phyloP scores from a whole-genome alignment of 1,140 invertebrate species.

The Drosophila kurseongensis region DNA sequence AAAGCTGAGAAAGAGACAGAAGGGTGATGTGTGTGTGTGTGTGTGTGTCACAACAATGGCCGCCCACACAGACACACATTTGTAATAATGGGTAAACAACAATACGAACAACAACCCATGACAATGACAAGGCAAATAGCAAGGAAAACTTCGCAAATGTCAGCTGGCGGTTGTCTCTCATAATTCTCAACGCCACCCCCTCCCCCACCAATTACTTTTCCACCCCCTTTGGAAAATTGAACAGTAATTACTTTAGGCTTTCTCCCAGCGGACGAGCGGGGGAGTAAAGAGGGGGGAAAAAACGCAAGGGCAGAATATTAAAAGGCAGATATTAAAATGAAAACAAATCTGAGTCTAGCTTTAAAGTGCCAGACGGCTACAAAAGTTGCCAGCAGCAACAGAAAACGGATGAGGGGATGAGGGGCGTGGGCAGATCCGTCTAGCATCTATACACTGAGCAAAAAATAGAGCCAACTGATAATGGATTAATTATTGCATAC shows the following conservation, averaged over 20 bases:
- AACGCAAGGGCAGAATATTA: conserved; percentile 6
- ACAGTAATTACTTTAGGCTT: conserved; percentile 67
- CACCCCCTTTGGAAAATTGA: conserved; percentile 53
- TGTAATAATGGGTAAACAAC: conserved; percentile 51
- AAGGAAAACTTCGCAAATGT: conserved; percentile 43
- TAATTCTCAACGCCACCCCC: conserved; percentile 17
- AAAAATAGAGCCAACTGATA: no score
- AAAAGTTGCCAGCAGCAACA: conserved; percentile 16
- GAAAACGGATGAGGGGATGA: not conserved
- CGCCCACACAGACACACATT: conserved; percentile 7
- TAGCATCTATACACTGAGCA: not conserved
- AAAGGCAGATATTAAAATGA: conserved; percentile 32
- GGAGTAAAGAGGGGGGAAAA: not conserved
- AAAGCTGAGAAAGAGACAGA: conserved; percentile 11
- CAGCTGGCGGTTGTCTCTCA: conserved; percentile 40
- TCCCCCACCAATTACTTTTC: not conserved
- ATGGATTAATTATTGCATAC: no score
- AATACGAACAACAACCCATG: conserved; percentile 51
- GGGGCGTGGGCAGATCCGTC: conserved; percentile 5
- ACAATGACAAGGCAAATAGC: conserved; percentile 71
- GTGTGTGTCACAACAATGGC: conserved; percentile 12
- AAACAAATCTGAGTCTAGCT: conserved; percentile 29
- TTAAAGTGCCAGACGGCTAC: conserved; percentile 29
- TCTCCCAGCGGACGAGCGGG: not conserved
- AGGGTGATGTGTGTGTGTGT: conserved; percentile 1